Conservation (phyloP, 2,797 vertebrate species). For the Varecia variegata region DNA sequence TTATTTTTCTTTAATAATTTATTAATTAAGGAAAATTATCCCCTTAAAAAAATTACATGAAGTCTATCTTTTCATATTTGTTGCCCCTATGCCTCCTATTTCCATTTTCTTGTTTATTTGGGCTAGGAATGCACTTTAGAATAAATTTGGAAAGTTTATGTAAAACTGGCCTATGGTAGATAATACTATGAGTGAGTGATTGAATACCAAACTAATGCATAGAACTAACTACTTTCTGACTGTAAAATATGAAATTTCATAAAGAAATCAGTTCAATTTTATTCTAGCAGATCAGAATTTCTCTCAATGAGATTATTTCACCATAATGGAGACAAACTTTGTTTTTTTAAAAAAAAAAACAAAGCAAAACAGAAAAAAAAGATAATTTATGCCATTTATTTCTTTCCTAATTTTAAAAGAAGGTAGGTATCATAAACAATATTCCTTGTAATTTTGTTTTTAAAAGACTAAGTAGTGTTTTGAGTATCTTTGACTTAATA, state of each 20-base stretch:
- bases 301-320: conserved; percentile 20
- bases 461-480: background rate
- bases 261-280: conserved; percentile 29
- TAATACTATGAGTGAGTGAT: background rate
- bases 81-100: background rate
- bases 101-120: background rate
- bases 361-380: background rate
- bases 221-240: background rate
- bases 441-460: background rate
- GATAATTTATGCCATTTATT: background rate
- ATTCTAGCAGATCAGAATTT: conserved; percentile 36
- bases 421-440: background rate
- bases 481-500: background rate
- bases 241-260: conserved; percentile 32
- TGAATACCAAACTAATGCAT: background rate
- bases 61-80: background rate
- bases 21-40: background rate
- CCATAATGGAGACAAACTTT: background rate
- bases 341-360: background rate
- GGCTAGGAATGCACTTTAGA: background rate
- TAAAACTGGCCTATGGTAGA: background rate
- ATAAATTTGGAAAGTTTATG: conserved; percentile 6
- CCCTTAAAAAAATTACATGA: background rate
- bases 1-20: background rate
- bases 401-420: conserved; percentile 26